Evolutionary conservation across 2,888 invertebrate species (phyloP), one percentile per base, ranked within the genome.

Genomic region (Drosophila kambysellisi): DNA sequence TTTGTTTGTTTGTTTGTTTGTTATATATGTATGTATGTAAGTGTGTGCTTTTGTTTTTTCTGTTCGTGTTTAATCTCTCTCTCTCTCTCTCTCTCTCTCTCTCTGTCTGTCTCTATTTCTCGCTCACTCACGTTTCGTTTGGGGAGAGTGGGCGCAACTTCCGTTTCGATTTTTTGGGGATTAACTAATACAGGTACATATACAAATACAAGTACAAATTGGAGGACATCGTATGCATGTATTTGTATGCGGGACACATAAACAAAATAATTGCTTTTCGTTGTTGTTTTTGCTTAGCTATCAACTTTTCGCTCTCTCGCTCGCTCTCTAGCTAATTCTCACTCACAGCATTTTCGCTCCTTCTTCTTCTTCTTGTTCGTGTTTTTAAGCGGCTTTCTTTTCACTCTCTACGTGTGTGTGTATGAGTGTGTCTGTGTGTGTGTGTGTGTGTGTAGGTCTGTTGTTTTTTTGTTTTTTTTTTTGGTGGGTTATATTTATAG

Each of bases 231-330:
- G 46, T 46, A 39, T 67, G 32, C 20, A 50, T 56, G 48, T 58
- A 29, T 33, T 20, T 41, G 43, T 33, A 20, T 29, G 37, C 30
- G n/a, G 52, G 33, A 37, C 76, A 74, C 72, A 75, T 84, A 77
- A 79, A 84, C 74, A 84, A 83, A 81, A 83, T 83, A 88, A 86
- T 89, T 89, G 88, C 87, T 85, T 83, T 81, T 85, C 88, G 89
- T 83, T 89, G 89, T 83, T 89, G 89, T 86, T 79, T 88, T 86
- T 79, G 76, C 70, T 77, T 69, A 66, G 60, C 48, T 68, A 37
- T 29, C 17, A 41, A 43, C 32, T 32, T 43, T 15, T 35, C 20
- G 20, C 20, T 25, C 20, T 43, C 15, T 35, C 20, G 20, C 20
- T 25, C 20, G 56, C 48, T 59, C 56, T 64, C 75, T 74, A 11